Percentiles rank a stretch among this genome's conserved stretches.
phyloP scores from a whole-genome alignment of 2,113 vertebrate species.

The Pionites leucogaster region DNA sequence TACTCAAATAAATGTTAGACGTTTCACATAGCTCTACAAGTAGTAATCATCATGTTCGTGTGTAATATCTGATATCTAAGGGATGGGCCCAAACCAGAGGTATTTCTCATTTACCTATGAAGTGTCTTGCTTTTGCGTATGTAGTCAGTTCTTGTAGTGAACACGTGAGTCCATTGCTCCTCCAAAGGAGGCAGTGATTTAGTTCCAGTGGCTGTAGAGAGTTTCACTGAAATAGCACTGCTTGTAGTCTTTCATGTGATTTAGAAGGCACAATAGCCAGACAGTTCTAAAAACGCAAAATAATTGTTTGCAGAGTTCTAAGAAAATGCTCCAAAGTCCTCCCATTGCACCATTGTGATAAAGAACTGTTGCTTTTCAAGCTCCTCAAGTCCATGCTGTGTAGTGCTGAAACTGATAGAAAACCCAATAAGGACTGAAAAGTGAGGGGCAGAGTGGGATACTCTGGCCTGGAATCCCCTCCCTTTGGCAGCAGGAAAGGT shows the following conservation, averaged over 20 bases:
- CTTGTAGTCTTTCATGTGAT: background rate
- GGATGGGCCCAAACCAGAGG: background rate
- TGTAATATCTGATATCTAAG: background rate
- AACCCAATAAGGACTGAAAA: background rate
- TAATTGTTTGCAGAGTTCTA: background rate
- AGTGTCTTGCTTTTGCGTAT: background rate
- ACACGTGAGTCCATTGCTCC: background rate
- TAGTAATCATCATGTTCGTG: background rate
- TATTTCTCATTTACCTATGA: background rate
- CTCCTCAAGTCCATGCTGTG: background rate
- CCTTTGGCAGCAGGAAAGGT: background rate
- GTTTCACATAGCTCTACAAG: background rate
- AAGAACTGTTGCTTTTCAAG: conserved; percentile 13
- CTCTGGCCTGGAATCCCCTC: background rate
- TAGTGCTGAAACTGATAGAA: background rate
- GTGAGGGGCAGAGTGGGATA: background rate
- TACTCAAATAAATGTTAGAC: background rate
- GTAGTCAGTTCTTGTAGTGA: conserved; percentile 13
- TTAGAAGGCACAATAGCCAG: conserved; percentile 4
- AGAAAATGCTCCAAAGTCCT: background rate
- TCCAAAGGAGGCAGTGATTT: background rate
- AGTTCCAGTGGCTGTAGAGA: background rate
- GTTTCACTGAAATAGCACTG: background rate
- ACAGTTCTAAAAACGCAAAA: background rate
- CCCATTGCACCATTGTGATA: background rate